A percentile compares a stretch with the other conserved stretches of the same genome.
Evolutionary conservation across 92 coral and sea anemone species (phyloP).

Genomic region (Pocillopora grandis): DNA sequence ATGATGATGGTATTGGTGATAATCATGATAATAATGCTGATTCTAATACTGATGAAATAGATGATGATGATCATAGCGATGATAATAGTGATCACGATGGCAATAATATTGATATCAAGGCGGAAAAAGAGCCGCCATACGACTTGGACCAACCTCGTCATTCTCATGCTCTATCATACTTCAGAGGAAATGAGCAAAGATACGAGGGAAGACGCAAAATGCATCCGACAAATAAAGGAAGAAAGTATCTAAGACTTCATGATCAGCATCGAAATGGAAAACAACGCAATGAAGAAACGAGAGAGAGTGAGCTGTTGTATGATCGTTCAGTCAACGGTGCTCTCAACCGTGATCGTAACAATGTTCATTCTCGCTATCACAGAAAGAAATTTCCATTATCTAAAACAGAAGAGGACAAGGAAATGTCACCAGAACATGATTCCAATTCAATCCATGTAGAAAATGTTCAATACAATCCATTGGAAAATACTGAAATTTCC

Average conservation of each 20-base stretch:
- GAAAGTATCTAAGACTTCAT: neutral
- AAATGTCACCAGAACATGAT: neutral
- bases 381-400: neutral
- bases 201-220: neutral
- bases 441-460: neutral
- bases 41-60: neutral
- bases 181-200: neutral
- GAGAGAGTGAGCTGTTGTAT: neutral
- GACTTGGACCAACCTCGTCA: conserved; percentile 33
- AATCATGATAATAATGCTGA: neutral
- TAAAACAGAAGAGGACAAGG: neutral
- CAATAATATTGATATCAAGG: neutral
- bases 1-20: neutral
- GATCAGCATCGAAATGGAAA: neutral
- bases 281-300: neutral
- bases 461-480: neutral
- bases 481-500: neutral
- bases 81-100: neutral
- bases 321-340: neutral
- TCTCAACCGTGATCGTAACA: neutral
- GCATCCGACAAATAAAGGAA: neutral
- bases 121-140: conserved; percentile 23
- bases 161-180: neutral
- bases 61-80: neutral
- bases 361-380: neutral